Percentiles rank a stretch among this genome's conserved stretches.
phyloP scores from a whole-genome alignment of 2,797 vertebrate genomes.

The Spondyliosoma cantharus region DNA sequence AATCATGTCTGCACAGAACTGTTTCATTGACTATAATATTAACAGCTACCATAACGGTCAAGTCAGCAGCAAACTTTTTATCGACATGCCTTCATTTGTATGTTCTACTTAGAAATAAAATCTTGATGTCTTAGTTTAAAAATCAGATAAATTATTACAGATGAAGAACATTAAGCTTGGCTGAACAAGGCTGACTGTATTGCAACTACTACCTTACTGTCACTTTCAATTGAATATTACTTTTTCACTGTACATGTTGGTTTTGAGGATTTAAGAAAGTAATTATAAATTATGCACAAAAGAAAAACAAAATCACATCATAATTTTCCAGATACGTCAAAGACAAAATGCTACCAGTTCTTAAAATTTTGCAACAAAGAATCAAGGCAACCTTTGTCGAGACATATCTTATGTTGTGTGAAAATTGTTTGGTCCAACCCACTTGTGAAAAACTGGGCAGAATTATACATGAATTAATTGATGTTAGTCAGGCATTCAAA shows the following conservation, averaged over 20 bases:
- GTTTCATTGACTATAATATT: not conserved
- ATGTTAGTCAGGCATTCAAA: not conserved
- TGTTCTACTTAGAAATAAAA: not conserved
- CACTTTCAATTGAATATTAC: too few species aligned
- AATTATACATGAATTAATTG: not conserved
- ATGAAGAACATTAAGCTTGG: not conserved
- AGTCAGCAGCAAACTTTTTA: not conserved
- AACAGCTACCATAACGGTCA: not conserved
- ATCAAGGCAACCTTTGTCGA: not conserved
- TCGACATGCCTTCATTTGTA: not conserved
- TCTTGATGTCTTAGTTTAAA: not conserved
- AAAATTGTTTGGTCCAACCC: not conserved
- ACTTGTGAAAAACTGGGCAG: not conserved
- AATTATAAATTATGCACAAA: too few species aligned
- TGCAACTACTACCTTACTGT: not conserved
- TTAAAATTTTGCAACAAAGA: not conserved
- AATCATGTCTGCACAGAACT: not conserved
- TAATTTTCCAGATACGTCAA: not conserved
- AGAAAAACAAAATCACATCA: not conserved
- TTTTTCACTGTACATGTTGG: not conserved
- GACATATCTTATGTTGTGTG: not conserved
- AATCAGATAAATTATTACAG: not conserved
- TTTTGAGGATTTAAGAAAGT: conserved; percentile 11
- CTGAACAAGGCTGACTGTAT: not conserved
- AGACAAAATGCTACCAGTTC: not conserved